A percentile compares a stretch with the other conserved stretches of the same genome.
These are phyloP conservation scores for Luperina nickerlii DNA, from an alignment of 2,888 invertebrate genomes.

Conservation along the genomic window DNA sequence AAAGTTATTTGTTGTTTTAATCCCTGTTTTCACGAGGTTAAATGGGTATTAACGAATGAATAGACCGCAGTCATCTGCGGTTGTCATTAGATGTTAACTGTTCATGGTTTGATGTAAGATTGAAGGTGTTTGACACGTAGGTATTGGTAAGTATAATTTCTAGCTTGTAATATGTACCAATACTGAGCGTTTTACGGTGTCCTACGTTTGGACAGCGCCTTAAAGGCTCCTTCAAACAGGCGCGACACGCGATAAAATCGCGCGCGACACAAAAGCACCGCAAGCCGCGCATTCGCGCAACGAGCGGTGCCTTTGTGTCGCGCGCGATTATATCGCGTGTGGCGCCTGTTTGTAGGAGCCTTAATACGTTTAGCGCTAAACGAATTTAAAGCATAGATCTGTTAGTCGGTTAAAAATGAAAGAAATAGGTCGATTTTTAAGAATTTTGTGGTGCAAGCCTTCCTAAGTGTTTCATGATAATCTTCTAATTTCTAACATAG, in stretches of 20 bases:
- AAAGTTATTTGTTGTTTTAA: neutral
- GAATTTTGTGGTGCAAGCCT: neutral
- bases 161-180: neutral
- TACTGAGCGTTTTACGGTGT: no score
- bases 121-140: neutral
- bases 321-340: no score
- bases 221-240: no score
- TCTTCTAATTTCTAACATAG: neutral
- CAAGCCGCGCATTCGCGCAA: no score
- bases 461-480: neutral
- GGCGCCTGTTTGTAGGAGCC: no score
- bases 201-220: no score
- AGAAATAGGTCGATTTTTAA: neutral
- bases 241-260: no score
- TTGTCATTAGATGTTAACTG: neutral
- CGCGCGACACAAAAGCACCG: no score
- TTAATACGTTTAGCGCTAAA: neutral
- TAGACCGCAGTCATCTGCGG: neutral
- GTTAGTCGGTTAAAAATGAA: neutral
- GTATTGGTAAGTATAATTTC: neutral
- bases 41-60: neutral
- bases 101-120: neutral
- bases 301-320: no score
- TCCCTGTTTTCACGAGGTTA: neutral
- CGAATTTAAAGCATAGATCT: neutral